A percentile compares a stretch with the other conserved stretches of the same genome.
These are phyloP conservation scores for Haliclystus octoradiatus DNA, from an alignment of 30 jellyfish, hydroid and myxozoan species.

Conservation along the genomic window DNA sequence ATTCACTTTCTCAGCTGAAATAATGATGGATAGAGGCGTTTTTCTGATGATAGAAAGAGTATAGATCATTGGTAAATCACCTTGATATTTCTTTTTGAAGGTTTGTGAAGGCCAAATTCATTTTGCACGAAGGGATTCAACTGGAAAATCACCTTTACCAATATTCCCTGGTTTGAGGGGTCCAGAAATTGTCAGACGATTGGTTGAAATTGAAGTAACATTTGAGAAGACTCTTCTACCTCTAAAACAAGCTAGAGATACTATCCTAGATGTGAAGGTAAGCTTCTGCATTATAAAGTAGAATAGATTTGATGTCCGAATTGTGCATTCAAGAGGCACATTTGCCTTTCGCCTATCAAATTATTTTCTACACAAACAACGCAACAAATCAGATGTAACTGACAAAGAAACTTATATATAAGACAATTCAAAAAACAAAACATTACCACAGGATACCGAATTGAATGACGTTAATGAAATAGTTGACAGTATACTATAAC, in stretches of 20 bases:
- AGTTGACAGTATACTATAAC: background rate
- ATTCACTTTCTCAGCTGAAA: too few species aligned
- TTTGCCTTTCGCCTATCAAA: background rate
- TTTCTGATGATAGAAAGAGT: too few species aligned
- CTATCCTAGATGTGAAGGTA: slow-evolving; percentile 94
- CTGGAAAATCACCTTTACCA: slow-evolving; percentile 46
- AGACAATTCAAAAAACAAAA: too few species aligned
- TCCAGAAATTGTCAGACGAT: slow-evolving; percentile 86
- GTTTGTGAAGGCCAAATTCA: slow-evolving; percentile 94
- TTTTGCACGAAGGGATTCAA: slow-evolving; percentile 50
- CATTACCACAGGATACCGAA: background rate
- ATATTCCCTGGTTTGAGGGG: slow-evolving; percentile 94
- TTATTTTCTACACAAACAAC: background rate
- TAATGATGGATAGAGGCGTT: too few species aligned
- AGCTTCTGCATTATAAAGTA: background rate
- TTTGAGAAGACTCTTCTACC: slow-evolving; percentile 62
- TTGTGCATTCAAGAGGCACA: background rate
- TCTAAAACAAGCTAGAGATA: slow-evolving; percentile 66
- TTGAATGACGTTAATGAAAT: background rate
- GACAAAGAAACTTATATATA: too few species aligned
- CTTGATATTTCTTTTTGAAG: slow-evolving; percentile 29
- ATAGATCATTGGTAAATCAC: too few species aligned
- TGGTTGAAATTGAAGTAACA: slow-evolving; percentile 84
- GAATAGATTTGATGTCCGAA: background rate
- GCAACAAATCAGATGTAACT: too few species aligned